Evolutionary conservation across 2,113 vertebrate species (phyloP), one percentile per base, ranked within the genome.

Genomic region (Oenanthe oenanthe): DNA sequence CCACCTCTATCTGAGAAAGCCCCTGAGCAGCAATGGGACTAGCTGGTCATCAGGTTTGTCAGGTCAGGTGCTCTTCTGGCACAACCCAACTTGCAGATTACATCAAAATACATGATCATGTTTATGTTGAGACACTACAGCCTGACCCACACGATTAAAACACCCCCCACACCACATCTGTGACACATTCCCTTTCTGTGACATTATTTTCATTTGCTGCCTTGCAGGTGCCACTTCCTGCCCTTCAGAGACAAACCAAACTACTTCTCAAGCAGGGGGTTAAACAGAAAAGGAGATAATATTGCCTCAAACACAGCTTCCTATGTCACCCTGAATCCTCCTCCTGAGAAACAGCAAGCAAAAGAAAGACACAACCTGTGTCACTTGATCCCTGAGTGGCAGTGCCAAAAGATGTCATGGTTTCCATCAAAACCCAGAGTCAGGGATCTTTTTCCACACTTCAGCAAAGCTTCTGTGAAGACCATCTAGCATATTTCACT

Each of bases 221-320:
- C 58, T 97, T 96, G 72, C 92, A 98, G 97, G 91, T 96, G 85
- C 60, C 73, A 32, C 84, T 92, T 94, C 94, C 96, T 88, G 66
- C 68, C 76, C 62, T 85, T 88, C 91, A 75, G 95, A 91, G 87
- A 87, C 89, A 93, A 97, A 62, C 50, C 47, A 66, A 80, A 85
- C 62, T 72, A 29, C 83, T 75, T 93, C 60, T 81, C 72, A 75
- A 88, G 88, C 74, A 71, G 26, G 60, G 84, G 68, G 19, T 84
- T 94, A 50, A 89, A 73, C 80, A 95, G 91, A 91, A 96, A 83
- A 92, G 36, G 68, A 84, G 75, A 97, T 84, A 92, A 87, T 18
- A 68, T 14, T 42, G 20, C 88, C 68, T 82, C 78, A 89, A 91
- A 77, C 34, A 38, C 66, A 34, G 7, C 68, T 73, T 92, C 88